phyloP scores from a whole-genome alignment of 2,888 invertebrate genomes.

The Melanargia galathea region DNA sequence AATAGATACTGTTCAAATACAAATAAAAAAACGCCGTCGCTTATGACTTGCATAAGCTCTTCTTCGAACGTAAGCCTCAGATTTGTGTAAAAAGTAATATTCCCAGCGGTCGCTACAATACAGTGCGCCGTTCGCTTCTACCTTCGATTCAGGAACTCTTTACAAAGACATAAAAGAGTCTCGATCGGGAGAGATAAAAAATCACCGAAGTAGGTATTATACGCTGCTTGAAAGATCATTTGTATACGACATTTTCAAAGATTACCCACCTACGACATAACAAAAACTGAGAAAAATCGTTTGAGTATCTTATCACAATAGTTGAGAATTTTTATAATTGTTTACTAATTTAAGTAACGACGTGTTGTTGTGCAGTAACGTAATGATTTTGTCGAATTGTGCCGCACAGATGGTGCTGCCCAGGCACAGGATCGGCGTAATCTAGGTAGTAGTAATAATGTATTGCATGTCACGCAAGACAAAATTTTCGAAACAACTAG shows the following conservation, averaged over 20 bases:
- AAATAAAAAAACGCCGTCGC: background rate
- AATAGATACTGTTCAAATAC: background rate
- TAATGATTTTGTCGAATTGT: too few relatives aligned
- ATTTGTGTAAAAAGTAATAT: conserved; percentile 18
- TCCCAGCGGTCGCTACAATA: conserved; percentile 1
- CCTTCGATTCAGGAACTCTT: conserved; percentile 18
- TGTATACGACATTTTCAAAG: background rate
- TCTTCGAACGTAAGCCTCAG: conserved; percentile 7
- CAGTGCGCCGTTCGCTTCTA: background rate
- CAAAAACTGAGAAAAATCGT: too few relatives aligned
- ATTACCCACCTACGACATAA: background rate
- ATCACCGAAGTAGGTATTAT: conserved; percentile 16
- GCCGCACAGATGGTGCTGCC: too few relatives aligned
- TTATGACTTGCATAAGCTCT: background rate
- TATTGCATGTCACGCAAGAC: too few relatives aligned
- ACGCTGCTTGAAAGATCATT: conserved; percentile 6
- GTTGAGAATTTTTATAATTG: too few relatives aligned
- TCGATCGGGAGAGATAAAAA: conserved; percentile 16
- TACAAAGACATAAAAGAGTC: conserved; percentile 15
- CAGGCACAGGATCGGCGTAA: too few relatives aligned
- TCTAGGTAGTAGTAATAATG: too few relatives aligned
- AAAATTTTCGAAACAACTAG: too few relatives aligned
- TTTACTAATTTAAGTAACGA: too few relatives aligned
- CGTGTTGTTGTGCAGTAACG: too few relatives aligned
- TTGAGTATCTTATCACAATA: too few relatives aligned